Percentiles rank a stretch among this genome's conserved stretches.
phyloP scores from a whole-genome alignment of 64 coral and sea anemone genomes.

The Montipora capricornis region DNA sequence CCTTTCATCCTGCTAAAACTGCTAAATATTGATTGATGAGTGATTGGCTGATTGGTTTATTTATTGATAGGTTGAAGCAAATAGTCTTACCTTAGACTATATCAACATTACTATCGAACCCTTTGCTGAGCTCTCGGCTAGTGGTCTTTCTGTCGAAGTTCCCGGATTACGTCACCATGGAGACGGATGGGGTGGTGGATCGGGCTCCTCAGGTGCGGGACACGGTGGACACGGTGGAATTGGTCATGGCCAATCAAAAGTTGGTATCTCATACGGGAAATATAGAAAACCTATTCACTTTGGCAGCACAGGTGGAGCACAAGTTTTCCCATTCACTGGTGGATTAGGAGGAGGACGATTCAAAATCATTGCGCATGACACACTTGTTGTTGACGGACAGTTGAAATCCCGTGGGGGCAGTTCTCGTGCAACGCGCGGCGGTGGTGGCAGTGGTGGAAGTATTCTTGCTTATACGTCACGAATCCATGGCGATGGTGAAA shows the following conservation, averaged over 20 bases:
- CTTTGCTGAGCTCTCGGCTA: constrained; percentile 71
- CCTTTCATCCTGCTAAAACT: too few species aligned
- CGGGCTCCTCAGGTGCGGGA: constrained; percentile 86
- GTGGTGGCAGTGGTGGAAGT: constrained; percentile 96
- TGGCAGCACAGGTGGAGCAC: constrained; percentile 84
- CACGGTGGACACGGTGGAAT: constrained; percentile 90
- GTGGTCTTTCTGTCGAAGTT: constrained; percentile 42
- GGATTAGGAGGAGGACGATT: constrained; percentile 86
- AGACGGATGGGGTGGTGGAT: constrained; percentile 60
- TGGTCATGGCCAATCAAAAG: constrained; percentile 78
- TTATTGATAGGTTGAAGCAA: constrained; percentile 77
- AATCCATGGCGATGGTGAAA: constrained; percentile 87
- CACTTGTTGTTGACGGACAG: constrained; percentile 78
- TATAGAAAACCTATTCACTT: constrained; percentile 70
- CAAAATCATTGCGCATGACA: constrained; percentile 91
- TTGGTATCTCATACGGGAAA: constrained; percentile 90
- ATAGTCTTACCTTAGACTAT: constrained; percentile 85
- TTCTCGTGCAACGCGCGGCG: constrained; percentile 68
- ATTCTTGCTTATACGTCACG: constrained; percentile 83
- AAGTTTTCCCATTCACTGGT: constrained; percentile 81
- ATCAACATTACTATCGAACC: constrained; percentile 96
- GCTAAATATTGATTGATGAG: too few species aligned
- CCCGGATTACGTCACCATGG: constrained; percentile 66
- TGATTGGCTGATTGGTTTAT: background rate
- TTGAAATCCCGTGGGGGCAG: constrained; percentile 77